phyloP scores from a whole-genome alignment of 2,113 vertebrate genomes.

The Microcebus murinus region DNA sequence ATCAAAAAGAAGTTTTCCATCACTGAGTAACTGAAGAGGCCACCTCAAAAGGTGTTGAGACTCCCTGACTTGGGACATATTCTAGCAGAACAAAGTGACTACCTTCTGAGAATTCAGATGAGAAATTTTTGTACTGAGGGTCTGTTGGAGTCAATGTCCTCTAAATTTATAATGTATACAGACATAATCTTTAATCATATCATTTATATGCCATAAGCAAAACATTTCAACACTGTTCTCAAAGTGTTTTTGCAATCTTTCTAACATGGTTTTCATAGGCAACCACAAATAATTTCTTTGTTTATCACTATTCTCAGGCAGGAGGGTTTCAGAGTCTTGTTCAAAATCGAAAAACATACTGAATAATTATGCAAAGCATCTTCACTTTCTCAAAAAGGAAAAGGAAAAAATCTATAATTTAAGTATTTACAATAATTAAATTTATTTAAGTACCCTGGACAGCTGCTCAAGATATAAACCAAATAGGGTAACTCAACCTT shows the following conservation, averaged over 20 bases:
- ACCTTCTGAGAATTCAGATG: not conserved
- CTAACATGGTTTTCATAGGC: not conserved
- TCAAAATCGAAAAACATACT: conserved; percentile 46
- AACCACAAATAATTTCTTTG: not conserved
- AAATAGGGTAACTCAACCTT: not conserved
- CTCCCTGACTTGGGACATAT: not conserved
- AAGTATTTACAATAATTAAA: conserved; percentile 65
- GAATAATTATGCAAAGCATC: conserved; percentile 1
- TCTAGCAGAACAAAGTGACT: not conserved
- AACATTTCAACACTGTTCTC: not conserved
- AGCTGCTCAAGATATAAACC: conserved; percentile 68
- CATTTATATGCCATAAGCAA: not conserved
- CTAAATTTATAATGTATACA: not conserved
- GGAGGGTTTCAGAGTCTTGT: conserved; percentile 11
- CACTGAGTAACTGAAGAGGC: not conserved
- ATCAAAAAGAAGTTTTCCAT: not conserved
- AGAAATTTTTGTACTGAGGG: not conserved
- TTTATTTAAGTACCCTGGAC: conserved; percentile 81
- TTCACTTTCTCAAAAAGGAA: conserved; percentile 37
- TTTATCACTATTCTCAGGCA: conserved; percentile 42
- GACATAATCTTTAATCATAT: not conserved
- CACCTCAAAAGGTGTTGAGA: not conserved
- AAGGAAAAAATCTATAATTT: not conserved
- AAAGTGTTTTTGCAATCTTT: not conserved
- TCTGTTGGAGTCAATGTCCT: not conserved